Evolutionary conservation across 2,113 vertebrate genomes (phyloP), one percentile per base, ranked within the genome.

Genomic region (Sceloporus tristichus): DNA sequence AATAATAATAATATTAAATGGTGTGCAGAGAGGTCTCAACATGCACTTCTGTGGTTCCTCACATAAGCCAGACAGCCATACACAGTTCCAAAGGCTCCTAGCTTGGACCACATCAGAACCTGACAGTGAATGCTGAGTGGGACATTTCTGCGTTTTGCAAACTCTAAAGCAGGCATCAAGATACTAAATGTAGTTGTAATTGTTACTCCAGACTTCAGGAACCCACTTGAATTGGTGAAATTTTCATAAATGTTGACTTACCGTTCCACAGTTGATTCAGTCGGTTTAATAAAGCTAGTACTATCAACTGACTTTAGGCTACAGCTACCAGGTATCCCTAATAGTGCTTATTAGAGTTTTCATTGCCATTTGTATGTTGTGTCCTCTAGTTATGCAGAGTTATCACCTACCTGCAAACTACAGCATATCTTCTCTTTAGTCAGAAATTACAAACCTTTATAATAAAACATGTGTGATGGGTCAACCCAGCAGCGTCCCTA

Each of bases 111-210:
- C 77, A 14, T 10, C 48, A 81, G 0, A 87, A 89, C 19, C 87
- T 91, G 8, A 82, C 38, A 53, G 13, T n/a, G 59, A 7, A 23
- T 56, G 66, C 48, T 56, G 74, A 68, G 38, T 23, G 13, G 9
- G 62, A 23, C 8, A 25, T 19, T 85, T 9, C 21, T 79, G 11
- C 62, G 25, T 5, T 81, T 80, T 85, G 38, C 84, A 88, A 86
- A 91, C 88, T 90, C 38, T 82, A 38, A 74, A 74, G 16, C 11
- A 76, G 56, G 13, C 59, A 62, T 18, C 59, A 62, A 4, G 59
- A 48, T 62, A 62, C 59, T 62, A 14, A 16, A 62, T 62, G 14
- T 62, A 62, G 13, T 62, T 62, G 14, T 59, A 9, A 13, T 59
- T 59, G 59, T 14, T 14, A 62, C 16, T 48, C 5, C 48, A 48